Conservation (phyloP, 2,888 invertebrate species). For the Siphonodentalium dalli region DNA sequence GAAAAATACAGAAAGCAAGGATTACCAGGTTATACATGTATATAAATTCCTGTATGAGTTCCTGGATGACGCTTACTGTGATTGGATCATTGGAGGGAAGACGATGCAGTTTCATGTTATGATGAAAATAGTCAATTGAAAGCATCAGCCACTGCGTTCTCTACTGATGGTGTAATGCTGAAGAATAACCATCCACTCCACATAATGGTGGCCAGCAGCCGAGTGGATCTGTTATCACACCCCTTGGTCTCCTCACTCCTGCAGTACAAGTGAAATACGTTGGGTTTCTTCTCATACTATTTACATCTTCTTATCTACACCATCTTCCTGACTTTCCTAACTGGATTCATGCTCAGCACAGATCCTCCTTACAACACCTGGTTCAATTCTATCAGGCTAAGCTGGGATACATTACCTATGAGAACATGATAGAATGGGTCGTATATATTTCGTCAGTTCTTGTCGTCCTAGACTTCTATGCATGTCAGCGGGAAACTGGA, state of each 20-base stretch:
- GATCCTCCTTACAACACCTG: constrained; percentile 56
- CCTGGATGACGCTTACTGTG: constrained; percentile 67
- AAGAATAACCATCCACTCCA: constrained; percentile 65
- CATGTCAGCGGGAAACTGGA: constrained; percentile 62
- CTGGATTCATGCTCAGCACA: constrained; percentile 63
- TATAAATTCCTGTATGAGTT: constrained; percentile 68
- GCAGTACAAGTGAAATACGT: constrained; percentile 67
- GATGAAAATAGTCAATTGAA: constrained; percentile 57
- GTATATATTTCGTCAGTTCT: constrained; percentile 66
- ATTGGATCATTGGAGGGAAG: no score
- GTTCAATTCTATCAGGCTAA: constrained; percentile 65
- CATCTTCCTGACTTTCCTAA: constrained; percentile 66
- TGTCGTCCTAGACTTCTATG: constrained; percentile 65
- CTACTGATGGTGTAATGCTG: constrained; percentile 56
- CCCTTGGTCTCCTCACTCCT: constrained; percentile 67
- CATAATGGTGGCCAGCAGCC: constrained; percentile 64
- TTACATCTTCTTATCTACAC: constrained; percentile 65
- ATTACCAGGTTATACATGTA: constrained; percentile 62
- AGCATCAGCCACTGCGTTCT: constrained; percentile 55
- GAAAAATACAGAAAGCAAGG: constrained; percentile 49
- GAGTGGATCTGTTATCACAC: constrained; percentile 67
- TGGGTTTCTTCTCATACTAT: constrained; percentile 68
- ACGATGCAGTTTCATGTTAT: constrained; percentile 47
- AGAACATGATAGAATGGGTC: constrained; percentile 68
- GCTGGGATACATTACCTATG: constrained; percentile 65